These are phyloP conservation scores for Echinarachnius parma DNA, from an alignment of 53 echinoderm and acorn worm genomes.

Conservation along the genomic window DNA sequence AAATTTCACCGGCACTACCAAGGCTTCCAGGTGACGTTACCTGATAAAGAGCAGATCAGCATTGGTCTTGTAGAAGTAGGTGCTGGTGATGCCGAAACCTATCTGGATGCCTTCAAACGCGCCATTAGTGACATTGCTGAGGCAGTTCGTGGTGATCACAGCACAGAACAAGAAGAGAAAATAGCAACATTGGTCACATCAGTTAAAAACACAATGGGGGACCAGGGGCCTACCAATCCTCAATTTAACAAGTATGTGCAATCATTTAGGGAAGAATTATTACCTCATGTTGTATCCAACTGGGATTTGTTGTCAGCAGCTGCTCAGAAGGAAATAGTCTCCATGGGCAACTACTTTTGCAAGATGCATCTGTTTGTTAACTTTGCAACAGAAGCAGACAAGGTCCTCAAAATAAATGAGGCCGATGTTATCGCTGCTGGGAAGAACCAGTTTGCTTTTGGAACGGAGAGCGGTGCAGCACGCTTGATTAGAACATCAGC, in stretches of 20 bases:
- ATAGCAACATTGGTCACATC: slow-evolving; percentile 32
- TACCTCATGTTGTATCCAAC: slow-evolving; percentile 36
- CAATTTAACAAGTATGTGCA: slow-evolving; percentile 42
- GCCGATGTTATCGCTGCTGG: slow-evolving; percentile 27
- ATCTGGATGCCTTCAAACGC: background rate
- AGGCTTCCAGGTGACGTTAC: slow-evolving; percentile 46
- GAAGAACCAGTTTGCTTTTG: slow-evolving; percentile 38
- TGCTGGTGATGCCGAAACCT: slow-evolving; percentile 15
- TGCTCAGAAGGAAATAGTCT: slow-evolving; percentile 1
- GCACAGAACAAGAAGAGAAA: slow-evolving; percentile 13
- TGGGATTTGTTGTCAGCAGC: slow-evolving; percentile 31
- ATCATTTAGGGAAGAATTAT: slow-evolving; percentile 3
- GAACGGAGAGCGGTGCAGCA: slow-evolving; percentile 31
- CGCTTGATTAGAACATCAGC: slow-evolving; percentile 41
- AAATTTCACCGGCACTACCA: slow-evolving; percentile 58
- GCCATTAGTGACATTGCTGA: slow-evolving; percentile 18
- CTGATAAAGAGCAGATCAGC: slow-evolving; percentile 33
- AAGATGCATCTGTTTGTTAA: slow-evolving; percentile 56
- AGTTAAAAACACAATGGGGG: slow-evolving; percentile 50
- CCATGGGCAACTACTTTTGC: slow-evolving; percentile 43
- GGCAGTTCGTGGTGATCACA: background rate
- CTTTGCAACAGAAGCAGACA: slow-evolving; percentile 53
- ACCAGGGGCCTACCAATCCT: slow-evolving; percentile 54
- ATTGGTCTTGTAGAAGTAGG: slow-evolving; percentile 44
- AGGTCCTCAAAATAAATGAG: slow-evolving; percentile 43